Conservation (phyloP, 2,797 vertebrate species). For the Acanthornis magna region DNA sequence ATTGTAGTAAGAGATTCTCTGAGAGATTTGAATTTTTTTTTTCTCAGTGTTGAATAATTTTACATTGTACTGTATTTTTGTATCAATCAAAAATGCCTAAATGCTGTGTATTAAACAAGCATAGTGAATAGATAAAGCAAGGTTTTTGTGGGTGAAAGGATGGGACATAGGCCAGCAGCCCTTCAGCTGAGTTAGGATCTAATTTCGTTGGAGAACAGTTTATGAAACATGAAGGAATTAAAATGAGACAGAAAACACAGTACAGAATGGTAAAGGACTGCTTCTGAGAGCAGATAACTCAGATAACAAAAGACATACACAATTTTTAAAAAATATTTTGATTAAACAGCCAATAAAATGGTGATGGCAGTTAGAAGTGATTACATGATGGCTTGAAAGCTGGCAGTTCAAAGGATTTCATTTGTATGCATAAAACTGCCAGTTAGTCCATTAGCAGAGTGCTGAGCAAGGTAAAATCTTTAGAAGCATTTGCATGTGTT, state of each 20-base stretch:
- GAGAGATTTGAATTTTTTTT: not conserved
- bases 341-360: not conserved
- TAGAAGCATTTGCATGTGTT: not conserved
- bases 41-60: not conserved
- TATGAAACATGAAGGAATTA: not conserved
- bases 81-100: not conserved
- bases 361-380: not conserved
- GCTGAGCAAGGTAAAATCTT: not conserved
- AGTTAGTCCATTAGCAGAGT: not conserved
- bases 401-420: not conserved
- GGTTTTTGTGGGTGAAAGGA: not conserved
- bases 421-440: not conserved
- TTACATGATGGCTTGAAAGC: not conserved
- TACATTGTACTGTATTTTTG: not conserved
- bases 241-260: not conserved
- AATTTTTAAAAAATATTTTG: not conserved
- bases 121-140: not conserved
- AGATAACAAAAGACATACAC: not conserved
- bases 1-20: not conserved
- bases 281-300: not conserved
- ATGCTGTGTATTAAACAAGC: not conserved
- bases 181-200: not conserved
- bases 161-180: not conserved
- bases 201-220: not conserved
- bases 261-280: not conserved